Evolutionary conservation across 2,113 vertebrate genomes (phyloP).

Genomic region (Silurus glanis): DNA sequence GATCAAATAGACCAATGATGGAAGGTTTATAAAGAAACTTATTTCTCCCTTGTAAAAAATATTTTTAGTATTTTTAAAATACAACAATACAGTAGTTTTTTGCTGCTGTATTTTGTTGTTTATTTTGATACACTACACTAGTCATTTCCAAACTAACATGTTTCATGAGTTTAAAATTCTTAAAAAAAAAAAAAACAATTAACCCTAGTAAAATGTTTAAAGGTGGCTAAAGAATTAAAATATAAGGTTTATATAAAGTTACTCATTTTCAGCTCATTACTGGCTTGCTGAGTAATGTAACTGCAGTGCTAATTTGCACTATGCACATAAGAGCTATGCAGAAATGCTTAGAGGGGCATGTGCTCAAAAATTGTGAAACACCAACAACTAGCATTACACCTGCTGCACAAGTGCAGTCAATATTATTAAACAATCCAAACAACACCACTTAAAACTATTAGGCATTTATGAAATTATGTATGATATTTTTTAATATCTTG

Average conservation of each 20-base stretch:
- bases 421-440: not conserved
- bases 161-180: not conserved
- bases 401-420: not conserved
- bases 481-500: not conserved
- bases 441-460: not conserved
- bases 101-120: too few relatives aligned
- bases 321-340: not conserved
- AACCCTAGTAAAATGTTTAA: not conserved
- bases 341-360: not conserved
- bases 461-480: not conserved
- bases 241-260: not conserved
- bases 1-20: too few relatives aligned
- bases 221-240: not conserved
- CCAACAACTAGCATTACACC: not conserved
- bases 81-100: too few relatives aligned
- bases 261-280: not conserved
- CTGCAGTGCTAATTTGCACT: not conserved
- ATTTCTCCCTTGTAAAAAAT: too few relatives aligned
- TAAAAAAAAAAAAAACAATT: not conserved
- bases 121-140: too few relatives aligned
- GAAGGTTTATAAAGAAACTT: too few relatives aligned
- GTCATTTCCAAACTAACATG: not conserved
- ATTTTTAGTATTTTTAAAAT: too few relatives aligned
- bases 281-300: not conserved
- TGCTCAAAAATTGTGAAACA: not conserved